phyloP scores from a whole-genome alignment of 2,888 invertebrate species.

The Epiperipatus broadwayi region DNA sequence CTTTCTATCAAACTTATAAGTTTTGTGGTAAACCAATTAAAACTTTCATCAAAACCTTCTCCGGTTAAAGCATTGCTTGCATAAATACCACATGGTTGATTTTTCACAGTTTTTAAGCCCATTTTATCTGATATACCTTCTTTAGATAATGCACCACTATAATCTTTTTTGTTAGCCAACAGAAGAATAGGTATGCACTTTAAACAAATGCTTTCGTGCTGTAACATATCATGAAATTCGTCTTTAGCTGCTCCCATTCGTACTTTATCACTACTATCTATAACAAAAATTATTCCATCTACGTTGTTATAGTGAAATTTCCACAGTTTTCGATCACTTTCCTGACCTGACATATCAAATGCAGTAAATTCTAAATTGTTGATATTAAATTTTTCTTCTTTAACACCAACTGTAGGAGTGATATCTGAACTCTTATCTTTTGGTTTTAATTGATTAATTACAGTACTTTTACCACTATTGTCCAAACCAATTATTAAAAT shows the following conservation, averaged over 20 bases:
- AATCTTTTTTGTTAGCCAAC: slow-evolving; percentile 89
- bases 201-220: slow-evolving; percentile 53
- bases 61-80: slow-evolving; percentile 81
- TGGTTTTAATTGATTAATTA: slow-evolving; percentile 71
- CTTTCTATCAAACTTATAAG: not conserved
- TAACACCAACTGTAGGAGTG: slow-evolving; percentile 76
- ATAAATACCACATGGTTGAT: slow-evolving; percentile 90
- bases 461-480: slow-evolving; percentile 88
- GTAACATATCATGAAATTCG: slow-evolving; percentile 67
- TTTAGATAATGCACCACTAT: slow-evolving; percentile 62
- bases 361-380: slow-evolving; percentile 69
- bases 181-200: slow-evolving; percentile 70
- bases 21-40: slow-evolving; percentile 82
- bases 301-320: slow-evolving; percentile 87
- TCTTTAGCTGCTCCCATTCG: slow-evolving; percentile 84
- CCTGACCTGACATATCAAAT: slow-evolving; percentile 93
- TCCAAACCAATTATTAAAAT: slow-evolving; percentile 85
- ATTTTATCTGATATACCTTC: slow-evolving; percentile 56
- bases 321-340: slow-evolving; percentile 83
- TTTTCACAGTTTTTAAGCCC: slow-evolving; percentile 55
- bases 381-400: slow-evolving; percentile 70
- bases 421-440: slow-evolving; percentile 48
- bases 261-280: slow-evolving; percentile 75
- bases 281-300: slow-evolving; percentile 84
- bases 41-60: slow-evolving; percentile 70